Percentiles rank a stretch among this genome's conserved stretches.
Conservation (phyloP, 2,797 vertebrate species). For the Urophycis tenuis region DNA sequence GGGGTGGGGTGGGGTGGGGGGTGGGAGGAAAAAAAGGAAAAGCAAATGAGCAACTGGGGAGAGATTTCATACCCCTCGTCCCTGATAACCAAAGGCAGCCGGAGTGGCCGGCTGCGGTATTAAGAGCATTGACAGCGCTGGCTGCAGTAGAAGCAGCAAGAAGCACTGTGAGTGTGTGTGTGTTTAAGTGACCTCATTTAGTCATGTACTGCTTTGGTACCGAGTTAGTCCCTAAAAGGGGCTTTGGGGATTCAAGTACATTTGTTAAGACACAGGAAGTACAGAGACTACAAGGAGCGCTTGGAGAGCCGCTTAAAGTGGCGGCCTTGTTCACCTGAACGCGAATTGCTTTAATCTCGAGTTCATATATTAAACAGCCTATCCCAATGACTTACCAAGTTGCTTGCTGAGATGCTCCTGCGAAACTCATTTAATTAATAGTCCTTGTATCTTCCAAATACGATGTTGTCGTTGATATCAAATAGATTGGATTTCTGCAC, state of each 20-base stretch:
- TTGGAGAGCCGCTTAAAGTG: not conserved
- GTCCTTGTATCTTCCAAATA: too few relatives aligned
- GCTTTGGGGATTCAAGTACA: constrained; percentile 13
- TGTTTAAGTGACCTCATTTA: constrained; percentile 48
- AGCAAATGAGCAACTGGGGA: constrained; percentile 23
- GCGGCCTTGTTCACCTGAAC: not conserved
- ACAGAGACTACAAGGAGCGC: constrained; percentile 14
- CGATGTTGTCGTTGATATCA: too few relatives aligned
- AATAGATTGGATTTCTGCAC: too few relatives aligned
- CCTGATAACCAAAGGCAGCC: constrained; percentile 12
- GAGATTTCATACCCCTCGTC: constrained; percentile 25
- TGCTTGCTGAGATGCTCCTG: too few relatives aligned
- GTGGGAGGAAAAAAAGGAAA: constrained; percentile 22
- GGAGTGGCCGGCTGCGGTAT: constrained; percentile 1
- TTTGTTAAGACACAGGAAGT: constrained; percentile 26
- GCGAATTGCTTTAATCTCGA: not conserved
- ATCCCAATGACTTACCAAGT: too few relatives aligned
- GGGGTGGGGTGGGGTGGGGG: too few relatives aligned
- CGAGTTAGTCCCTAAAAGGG: constrained; percentile 32
- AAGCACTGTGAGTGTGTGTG: not conserved
- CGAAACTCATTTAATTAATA: too few relatives aligned
- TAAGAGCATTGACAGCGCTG: constrained; percentile 9
- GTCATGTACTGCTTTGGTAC: constrained; percentile 36
- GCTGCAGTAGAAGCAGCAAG: constrained; percentile 11
- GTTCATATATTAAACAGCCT: not conserved